Evolutionary conservation across 2,797 vertebrate species (phyloP), one percentile per base, ranked within the genome.

Genomic region (Tinamus major): DNA sequence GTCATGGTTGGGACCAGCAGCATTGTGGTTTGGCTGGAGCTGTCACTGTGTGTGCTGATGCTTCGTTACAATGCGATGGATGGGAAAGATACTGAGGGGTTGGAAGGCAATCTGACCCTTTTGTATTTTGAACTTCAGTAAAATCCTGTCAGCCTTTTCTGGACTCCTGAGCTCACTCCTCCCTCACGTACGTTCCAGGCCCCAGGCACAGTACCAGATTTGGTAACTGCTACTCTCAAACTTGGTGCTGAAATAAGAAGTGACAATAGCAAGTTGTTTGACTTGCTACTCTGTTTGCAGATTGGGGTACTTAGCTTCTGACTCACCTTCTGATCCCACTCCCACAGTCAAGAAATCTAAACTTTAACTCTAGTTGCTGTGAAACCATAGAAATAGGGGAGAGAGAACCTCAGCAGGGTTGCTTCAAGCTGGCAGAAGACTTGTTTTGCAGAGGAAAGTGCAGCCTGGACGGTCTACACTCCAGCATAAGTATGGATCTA

Each of bases 111-210:
- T 85, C 89, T 90, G 87, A 94, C 63, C 58, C 94, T 95, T 93
- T 94, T 93, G 39, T 82, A 85, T 89, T 68, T 93, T 62, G 31
- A 76, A 93, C 39, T 71, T 92, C 88, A 96, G 93, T 96, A 96
- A 97, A 97, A 92, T 83, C 59, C 35, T 85, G 46, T 67, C 64
- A 61, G 56, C 87, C 69, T 94, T 94, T 92, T 93, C 87, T 4
- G 1, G 7, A 75, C 35, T 93, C 48, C 61, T 93, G 0, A 0
- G 26, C 58, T 71, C 53, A 3, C 13, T 53, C 46, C 71, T 85
- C 27, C 41, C 65, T 80, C 39, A 35, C 0, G 0, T 53, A 5
- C 44, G 18, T 78, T 92, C 65, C 63, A 74, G 70, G 56, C 68
- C n/a, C 33, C 56, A 13, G 35, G 33, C 69, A 17, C 41, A 42